Base-by-base conservation (phyloP, 2,888 invertebrate genomes). In the Eupeodes luniger region DNA sequence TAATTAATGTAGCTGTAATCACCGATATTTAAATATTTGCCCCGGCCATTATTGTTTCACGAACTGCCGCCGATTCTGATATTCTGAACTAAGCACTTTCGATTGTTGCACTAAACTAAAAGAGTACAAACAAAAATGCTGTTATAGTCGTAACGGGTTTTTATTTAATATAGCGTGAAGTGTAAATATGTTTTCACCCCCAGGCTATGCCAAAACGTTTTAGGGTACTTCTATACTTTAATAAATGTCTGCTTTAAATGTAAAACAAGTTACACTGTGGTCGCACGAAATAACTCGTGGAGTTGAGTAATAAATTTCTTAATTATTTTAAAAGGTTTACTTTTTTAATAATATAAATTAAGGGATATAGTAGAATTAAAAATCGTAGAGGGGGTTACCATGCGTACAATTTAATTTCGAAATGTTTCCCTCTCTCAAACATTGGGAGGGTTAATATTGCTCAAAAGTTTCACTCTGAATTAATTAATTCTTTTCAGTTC, bases 21-120 rank as follows among this genome's bases (percentile, higher is more conserved):
- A 66, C 47, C 4, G 66, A 40, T 5, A 40, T 40, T 59, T 66
- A 66, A 66, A 44, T 27, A 1, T 44, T 47, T 47, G 3, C n/a
- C 47, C 47, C 72, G 72, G 57, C 59, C 27, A 59, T 47, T 47
- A 53, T 66, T 27, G 27, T 27, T 72, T 34, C 4, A 44, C 55
- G 14, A 74, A 47, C n/a, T 40, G 49, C 57, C 74, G 51, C 57
- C 81, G 72, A 79, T 72, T 76, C n/a, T 77, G 67, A 85, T 67
- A 79, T 72, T 76, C n/a, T 77, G 67, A 85, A 88, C 88, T 85
- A 75, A 81, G 62, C 75, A 85, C 88, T 88, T 88, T 88, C 88
- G 80, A 88, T 78, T 81, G 78, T 85, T 78, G 75, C 85, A 77
- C 81, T 85, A 44, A 85, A 88, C 88, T 88, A 55, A 59, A 82